phyloP scores from a whole-genome alignment of 2,113 vertebrate species.

The Eubucco bourcierii region DNA sequence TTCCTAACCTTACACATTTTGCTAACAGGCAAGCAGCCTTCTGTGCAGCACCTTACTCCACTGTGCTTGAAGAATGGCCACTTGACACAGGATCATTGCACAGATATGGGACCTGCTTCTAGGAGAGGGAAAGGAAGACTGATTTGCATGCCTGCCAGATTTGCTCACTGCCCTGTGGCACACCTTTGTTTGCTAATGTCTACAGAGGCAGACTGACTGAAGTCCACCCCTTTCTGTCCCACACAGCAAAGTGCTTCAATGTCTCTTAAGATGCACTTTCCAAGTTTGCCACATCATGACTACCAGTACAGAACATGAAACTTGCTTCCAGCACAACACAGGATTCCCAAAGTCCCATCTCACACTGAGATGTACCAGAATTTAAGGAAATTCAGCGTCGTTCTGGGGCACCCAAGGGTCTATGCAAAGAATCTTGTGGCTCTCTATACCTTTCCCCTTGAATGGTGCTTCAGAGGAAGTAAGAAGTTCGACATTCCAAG shows the following conservation, averaged over 20 bases:
- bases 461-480: not conserved
- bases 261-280: not conserved
- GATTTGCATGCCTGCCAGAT: not conserved
- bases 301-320: not conserved
- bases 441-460: not conserved
- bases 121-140: not conserved
- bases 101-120: not conserved
- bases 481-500: not conserved
- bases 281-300: not conserved
- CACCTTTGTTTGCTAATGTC: not conserved
- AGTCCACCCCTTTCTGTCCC: not conserved
- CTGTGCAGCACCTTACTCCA: not conserved
- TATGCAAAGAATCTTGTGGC: not conserved
- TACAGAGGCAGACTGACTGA: not conserved
- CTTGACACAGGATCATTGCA: not conserved
- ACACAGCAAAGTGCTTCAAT: not conserved
- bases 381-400: not conserved
- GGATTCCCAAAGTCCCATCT: not conserved
- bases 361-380: not conserved
- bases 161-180: not conserved
- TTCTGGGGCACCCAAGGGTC: not conserved
- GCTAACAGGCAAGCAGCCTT: not conserved
- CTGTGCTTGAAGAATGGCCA: rapidly evolving
- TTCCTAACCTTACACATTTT: not conserved
- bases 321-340: not conserved